Conservation (phyloP, 2,888 invertebrate species). For the Melinaea marsaeus region DNA sequence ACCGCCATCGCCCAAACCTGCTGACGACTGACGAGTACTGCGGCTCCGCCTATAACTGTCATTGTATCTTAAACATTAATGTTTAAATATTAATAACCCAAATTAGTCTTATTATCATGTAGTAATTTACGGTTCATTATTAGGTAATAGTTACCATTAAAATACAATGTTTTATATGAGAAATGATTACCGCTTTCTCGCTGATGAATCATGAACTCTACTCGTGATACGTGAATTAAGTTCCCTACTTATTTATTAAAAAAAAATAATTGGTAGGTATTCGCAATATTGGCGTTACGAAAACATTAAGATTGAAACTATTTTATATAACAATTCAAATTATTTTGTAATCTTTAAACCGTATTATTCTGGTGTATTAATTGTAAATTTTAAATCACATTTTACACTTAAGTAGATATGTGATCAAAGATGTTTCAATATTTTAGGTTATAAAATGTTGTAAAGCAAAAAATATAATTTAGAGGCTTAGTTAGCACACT, state of each 20-base stretch:
- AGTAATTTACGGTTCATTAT: constrained; percentile 5
- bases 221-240: constrained; percentile 15
- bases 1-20: constrained; percentile 75
- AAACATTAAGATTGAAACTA: no score
- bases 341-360: no score
- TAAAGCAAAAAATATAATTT: no score
- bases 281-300: no score
- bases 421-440: no score
- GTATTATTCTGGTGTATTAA: no score
- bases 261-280: no score
- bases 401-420: no score
- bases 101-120: constrained; percentile 1
- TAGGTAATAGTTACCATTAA: constrained; percentile 6
- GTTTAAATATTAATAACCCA: neutral
- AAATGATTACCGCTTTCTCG: constrained; percentile 30
- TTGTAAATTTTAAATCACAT: no score
- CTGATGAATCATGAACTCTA: constrained; percentile 34
- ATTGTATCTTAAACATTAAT: constrained; percentile 14
- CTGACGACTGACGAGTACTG: constrained; percentile 48
- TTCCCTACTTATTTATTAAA: neutral
- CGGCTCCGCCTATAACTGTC: constrained; percentile 62
- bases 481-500: no score
- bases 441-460: no score
- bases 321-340: no score
- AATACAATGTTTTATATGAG: constrained; percentile 9